A percentile compares a stretch with the other conserved stretches of the same genome.
These are phyloP conservation scores for Astyanax mexicanus DNA, from an alignment of 2,797 vertebrate genomes.

Conservation along the genomic window DNA sequence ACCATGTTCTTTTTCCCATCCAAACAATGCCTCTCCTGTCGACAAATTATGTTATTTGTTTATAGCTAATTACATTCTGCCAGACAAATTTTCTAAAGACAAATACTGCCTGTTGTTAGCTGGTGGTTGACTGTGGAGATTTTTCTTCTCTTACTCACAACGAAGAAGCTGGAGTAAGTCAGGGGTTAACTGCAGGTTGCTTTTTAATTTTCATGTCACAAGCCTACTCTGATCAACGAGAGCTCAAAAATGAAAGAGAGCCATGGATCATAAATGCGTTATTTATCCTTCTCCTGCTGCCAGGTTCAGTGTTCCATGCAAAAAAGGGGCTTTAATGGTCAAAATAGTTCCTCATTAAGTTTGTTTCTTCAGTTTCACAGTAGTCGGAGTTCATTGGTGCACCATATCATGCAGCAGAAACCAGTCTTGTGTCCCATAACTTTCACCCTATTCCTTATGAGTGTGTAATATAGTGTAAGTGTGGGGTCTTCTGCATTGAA, in stretches of 20 bases:
- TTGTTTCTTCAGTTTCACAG: too few species aligned
- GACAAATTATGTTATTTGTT: slow-evolving; percentile 36
- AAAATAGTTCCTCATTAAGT: slow-evolving; percentile 36
- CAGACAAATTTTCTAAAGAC: slow-evolving; percentile 31
- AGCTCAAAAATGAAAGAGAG: slow-evolving; percentile 28
- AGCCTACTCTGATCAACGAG: slow-evolving; percentile 4
- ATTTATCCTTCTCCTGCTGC: slow-evolving; percentile 14
- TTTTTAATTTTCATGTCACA: background rate
- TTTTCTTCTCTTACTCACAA: slow-evolving; percentile 17
- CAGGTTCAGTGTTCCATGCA: slow-evolving; percentile 3
- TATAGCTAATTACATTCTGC: slow-evolving; percentile 34
- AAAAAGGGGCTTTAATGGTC: slow-evolving; percentile 11
- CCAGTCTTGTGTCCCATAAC: too few species aligned
- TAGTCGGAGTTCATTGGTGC: too few species aligned
- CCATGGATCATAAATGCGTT: slow-evolving; percentile 33
- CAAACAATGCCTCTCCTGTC: slow-evolving; percentile 31
- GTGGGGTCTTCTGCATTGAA: too few species aligned
- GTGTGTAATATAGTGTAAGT: too few species aligned
- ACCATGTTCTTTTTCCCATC: slow-evolving; percentile 3
- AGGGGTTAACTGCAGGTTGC: slow-evolving; percentile 9
- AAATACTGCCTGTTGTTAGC: slow-evolving; percentile 37
- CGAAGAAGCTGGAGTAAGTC: background rate
- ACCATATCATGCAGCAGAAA: too few species aligned
- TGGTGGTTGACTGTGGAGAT: slow-evolving; percentile 12
- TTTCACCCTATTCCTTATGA: too few species aligned